These are phyloP conservation scores for Lucilia sericata DNA, from an alignment of 1,140 invertebrate genomes.

Conservation along the genomic window DNA sequence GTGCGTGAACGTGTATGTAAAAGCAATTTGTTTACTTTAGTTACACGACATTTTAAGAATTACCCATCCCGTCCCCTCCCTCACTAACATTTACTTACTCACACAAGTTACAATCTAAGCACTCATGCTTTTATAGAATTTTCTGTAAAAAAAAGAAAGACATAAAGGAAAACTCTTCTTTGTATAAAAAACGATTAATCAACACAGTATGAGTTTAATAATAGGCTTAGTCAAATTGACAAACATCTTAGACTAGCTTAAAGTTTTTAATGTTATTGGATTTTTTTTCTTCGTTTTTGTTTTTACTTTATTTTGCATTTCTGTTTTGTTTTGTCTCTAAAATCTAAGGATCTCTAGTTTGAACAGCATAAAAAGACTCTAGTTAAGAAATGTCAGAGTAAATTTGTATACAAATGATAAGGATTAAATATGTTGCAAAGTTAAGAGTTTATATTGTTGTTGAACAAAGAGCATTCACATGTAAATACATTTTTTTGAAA, in stretches of 20 bases:
- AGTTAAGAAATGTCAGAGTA: slow-evolving; percentile 4
- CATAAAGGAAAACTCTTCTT: neutral
- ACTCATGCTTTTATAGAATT: too few relatives aligned
- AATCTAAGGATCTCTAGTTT: neutral
- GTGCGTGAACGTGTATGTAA: too few relatives aligned
- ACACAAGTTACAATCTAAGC: too few relatives aligned
- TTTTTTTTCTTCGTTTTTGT: neutral
- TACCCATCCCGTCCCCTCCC: neutral
- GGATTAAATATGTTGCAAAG: neutral
- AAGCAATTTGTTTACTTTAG: neutral
- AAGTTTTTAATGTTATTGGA: slow-evolving; percentile 24
- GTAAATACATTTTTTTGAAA: neutral
- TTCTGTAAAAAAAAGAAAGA: neutral
- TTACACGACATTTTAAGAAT: neutral
- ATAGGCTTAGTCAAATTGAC: slow-evolving; percentile 23
- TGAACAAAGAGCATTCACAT: neutral
- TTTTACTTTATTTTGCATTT: neutral
- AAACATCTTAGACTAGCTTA: slow-evolving; percentile 26
- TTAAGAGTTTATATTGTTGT: neutral
- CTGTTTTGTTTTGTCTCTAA: neutral
- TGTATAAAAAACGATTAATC: slow-evolving; percentile 12
- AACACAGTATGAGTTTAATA: slow-evolving; percentile 27
- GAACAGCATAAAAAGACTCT: neutral
- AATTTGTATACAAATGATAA: slow-evolving; percentile 12
- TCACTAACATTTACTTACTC: neutral